Percentiles rank a stretch among this genome's conserved stretches.
Conservation (phyloP, 2,888 invertebrate genomes). For the Catocala sponsa region DNA sequence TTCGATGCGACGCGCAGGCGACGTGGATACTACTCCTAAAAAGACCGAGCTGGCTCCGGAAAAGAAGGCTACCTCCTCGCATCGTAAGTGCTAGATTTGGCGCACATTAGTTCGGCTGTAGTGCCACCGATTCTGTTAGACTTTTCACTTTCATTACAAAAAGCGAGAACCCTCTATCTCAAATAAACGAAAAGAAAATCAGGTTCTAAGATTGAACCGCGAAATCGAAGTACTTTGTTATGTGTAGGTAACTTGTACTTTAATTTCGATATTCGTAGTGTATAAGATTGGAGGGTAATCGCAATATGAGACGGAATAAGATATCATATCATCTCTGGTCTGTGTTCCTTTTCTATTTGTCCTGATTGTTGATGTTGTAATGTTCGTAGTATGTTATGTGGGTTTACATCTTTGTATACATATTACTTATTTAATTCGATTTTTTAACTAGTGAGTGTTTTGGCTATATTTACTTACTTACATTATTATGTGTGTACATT, state of each 20-base stretch:
- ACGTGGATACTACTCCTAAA: slow-evolving; percentile 87
- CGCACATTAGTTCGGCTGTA: slow-evolving; percentile 64
- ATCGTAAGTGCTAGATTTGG: slow-evolving; percentile 87
- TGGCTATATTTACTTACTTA: slow-evolving; percentile 34
- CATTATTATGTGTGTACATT: slow-evolving; percentile 33
- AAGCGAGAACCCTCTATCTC: slow-evolving; percentile 57
- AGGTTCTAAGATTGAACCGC: slow-evolving; percentile 10
- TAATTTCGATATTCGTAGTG: neutral
- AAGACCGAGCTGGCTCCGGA: slow-evolving; percentile 84
- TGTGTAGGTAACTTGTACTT: slow-evolving; percentile 6
- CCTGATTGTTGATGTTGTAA: slow-evolving; percentile 54
- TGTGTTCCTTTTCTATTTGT: slow-evolving; percentile 47
- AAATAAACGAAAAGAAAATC: slow-evolving; percentile 2
- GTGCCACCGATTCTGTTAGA: slow-evolving; percentile 48
- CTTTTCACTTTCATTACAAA: slow-evolving; percentile 44
- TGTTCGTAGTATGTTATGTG: slow-evolving; percentile 44
- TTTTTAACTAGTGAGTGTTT: slow-evolving; percentile 33
- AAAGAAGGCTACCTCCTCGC: slow-evolving; percentile 82
- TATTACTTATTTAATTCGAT: slow-evolving; percentile 19
- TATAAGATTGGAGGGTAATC: slow-evolving; percentile 54
- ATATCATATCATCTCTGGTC: slow-evolving; percentile 44
- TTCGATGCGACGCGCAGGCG: slow-evolving; percentile 83
- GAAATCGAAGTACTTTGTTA: slow-evolving; percentile 11
- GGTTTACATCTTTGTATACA: slow-evolving; percentile 16
- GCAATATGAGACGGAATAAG: slow-evolving; percentile 40